phyloP scores from a whole-genome alignment of 2,113 vertebrate genomes.

The Barnardius zonarius region DNA sequence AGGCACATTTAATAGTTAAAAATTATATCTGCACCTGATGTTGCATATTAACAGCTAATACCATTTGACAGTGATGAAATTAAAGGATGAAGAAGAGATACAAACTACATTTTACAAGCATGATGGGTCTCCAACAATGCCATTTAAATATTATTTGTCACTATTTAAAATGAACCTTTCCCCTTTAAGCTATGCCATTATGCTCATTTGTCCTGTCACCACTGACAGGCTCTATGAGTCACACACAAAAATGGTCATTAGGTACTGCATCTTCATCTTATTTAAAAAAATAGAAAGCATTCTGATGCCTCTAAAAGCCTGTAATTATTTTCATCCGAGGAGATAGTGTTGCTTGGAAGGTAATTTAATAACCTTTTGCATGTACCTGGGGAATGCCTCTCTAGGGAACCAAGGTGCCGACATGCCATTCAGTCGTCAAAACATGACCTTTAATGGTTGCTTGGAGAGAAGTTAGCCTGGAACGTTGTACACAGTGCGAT shows the following conservation, averaged over 20 bases:
- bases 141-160: conserved; percentile 94
- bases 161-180: conserved; percentile 88
- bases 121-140: conserved; percentile 94
- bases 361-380: conserved; percentile 99
- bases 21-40: conserved; percentile 83
- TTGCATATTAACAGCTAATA: conserved; percentile 81
- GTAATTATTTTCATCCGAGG: conserved; percentile 99
- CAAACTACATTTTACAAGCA: conserved; percentile 91
- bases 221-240: conserved; percentile 97
- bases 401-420: conserved; percentile 98
- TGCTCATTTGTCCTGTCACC: conserved; percentile 96
- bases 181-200: conserved; percentile 96
- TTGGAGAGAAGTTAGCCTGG: conserved; percentile 97
- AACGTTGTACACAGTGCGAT: conserved; percentile 87
- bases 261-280: conserved; percentile 96
- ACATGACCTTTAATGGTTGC: conserved; percentile 99
- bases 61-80: conserved; percentile 82
- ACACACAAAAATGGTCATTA: conserved; percentile 98
- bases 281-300: conserved; percentile 89
- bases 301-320: conserved; percentile 94
- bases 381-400: conserved; percentile 99
- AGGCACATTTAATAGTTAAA: conserved; percentile 78
- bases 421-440: conserved; percentile 99
- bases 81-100: conserved; percentile 84
- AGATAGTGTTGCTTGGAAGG: conserved; percentile 94